Evolutionary conservation across 2,113 vertebrate genomes (phyloP).

Genomic region (Phyllostomus hastatus): DNA sequence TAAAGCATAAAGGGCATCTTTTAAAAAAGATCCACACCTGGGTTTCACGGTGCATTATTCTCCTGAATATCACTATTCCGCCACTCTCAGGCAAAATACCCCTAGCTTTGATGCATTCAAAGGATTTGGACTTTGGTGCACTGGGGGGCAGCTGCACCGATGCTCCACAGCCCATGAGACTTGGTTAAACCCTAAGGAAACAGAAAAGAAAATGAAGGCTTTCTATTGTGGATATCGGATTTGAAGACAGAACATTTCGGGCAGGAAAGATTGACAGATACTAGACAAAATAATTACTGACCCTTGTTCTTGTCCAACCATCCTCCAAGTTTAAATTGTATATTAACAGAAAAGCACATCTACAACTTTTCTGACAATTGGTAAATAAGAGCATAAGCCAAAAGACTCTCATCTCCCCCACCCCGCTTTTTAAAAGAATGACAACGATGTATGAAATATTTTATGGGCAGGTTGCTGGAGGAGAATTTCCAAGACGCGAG

Average conservation of each 20-base stretch:
- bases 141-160: not conserved
- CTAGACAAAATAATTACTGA: not conserved
- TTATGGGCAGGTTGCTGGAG: not conserved
- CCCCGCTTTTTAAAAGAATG: not conserved
- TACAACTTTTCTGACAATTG: not conserved
- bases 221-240: not conserved
- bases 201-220: not conserved
- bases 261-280: not conserved
- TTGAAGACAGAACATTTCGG: not conserved
- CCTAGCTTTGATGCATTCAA: not conserved
- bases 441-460: constrained; percentile 14
- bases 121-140: not conserved
- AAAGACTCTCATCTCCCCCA: not conserved
- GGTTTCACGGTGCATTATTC: not conserved
- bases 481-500: not conserved
- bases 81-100: not conserved
- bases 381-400: not conserved
- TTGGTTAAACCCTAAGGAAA: not conserved
- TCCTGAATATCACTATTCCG: not conserved
- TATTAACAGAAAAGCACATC: not conserved
- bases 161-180: not conserved
- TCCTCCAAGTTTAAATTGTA: not conserved
- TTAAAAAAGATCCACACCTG: not conserved
- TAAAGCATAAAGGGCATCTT: not conserved
- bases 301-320: not conserved